phyloP scores from a whole-genome alignment of 2,797 vertebrate genomes.

The Diplodus puntazzo region DNA sequence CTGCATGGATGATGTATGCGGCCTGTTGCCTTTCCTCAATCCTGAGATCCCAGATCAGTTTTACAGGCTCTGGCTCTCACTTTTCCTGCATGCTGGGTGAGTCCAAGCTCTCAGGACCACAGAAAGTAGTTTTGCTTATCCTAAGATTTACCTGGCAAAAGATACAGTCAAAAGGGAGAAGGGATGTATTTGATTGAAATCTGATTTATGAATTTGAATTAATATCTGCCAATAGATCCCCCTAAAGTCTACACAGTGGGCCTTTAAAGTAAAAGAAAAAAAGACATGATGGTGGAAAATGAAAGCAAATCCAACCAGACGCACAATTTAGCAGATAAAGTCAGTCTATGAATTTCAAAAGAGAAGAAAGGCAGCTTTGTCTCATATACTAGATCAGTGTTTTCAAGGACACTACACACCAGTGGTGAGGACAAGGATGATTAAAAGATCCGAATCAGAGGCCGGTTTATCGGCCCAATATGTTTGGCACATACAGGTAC shows the following conservation, averaged over 20 bases:
- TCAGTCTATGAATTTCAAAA: not conserved
- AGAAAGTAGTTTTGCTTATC: conserved; percentile 5
- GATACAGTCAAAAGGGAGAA: not conserved
- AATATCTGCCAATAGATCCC: too few relatives aligned
- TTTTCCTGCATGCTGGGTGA: conserved; percentile 98
- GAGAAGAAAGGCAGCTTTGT: not conserved
- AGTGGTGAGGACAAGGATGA: conserved; percentile 17
- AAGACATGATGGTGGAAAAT: not conserved
- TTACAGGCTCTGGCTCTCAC: conserved; percentile 97
- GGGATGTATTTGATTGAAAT: too few relatives aligned
- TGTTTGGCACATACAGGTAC: conserved; percentile 19
- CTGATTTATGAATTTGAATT: too few relatives aligned
- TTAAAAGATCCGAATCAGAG: conserved; percentile 51
- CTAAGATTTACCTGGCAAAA: not conserved
- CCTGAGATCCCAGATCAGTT: conserved; percentile 98
- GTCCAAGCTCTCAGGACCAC: conserved; percentile 52
- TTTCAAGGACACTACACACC: conserved; percentile 10
- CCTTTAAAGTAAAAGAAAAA: too few relatives aligned
- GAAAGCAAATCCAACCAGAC: not conserved
- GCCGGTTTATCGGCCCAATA: conserved; percentile 24
- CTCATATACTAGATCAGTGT: conserved; percentile 5
- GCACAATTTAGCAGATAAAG: not conserved
- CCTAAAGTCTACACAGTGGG: too few relatives aligned
- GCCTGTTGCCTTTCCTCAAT: conserved; percentile 97
- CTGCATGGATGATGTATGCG: conserved; percentile 98